Conservation (phyloP, 2,888 invertebrate species). For the Pyrochroa serraticornis region DNA sequence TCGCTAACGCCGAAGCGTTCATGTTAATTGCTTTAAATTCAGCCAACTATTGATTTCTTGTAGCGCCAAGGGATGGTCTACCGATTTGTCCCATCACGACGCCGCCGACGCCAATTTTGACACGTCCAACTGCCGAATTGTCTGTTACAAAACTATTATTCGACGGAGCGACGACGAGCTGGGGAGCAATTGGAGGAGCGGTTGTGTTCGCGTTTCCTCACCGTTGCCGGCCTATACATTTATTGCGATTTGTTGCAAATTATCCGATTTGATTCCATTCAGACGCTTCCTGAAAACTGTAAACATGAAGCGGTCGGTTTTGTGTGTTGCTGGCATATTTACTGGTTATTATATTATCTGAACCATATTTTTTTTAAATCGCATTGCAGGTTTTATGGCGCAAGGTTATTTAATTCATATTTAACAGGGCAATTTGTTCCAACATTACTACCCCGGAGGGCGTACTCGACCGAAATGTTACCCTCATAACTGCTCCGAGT, state of each 20-base stretch:
- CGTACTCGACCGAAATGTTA: too few relatives aligned
- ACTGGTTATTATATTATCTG: too few relatives aligned
- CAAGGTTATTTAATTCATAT: too few relatives aligned
- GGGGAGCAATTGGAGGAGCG: slow-evolving; percentile 12
- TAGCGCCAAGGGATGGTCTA: background rate
- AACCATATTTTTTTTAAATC: too few relatives aligned
- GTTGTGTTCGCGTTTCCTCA: slow-evolving; percentile 23
- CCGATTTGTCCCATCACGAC: slow-evolving; percentile 4
- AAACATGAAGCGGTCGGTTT: too few relatives aligned
- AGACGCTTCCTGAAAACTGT: too few relatives aligned
- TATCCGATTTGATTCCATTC: slow-evolving; percentile 4
- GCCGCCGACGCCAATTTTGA: slow-evolving; percentile 12
- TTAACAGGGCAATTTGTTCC: too few relatives aligned
- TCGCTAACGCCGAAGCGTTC: slow-evolving; percentile 11
- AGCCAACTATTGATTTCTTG: slow-evolving; percentile 21
- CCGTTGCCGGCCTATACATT: background rate
- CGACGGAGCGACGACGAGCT: slow-evolving; percentile 9
- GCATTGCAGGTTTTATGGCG: too few relatives aligned
- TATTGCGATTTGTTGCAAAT: slow-evolving; percentile 21
- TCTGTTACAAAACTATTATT: slow-evolving; percentile 21
- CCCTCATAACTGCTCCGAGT: too few relatives aligned
- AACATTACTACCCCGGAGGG: too few relatives aligned
- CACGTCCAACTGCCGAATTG: slow-evolving; percentile 11
- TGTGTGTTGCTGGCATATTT: too few relatives aligned
- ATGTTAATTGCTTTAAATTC: slow-evolving; percentile 24